A percentile compares a stretch with the other conserved stretches of the same genome.
These are phyloP conservation scores for Drosophila setosimentum DNA, from an alignment of 2,888 invertebrate genomes.

Conservation along the genomic window DNA sequence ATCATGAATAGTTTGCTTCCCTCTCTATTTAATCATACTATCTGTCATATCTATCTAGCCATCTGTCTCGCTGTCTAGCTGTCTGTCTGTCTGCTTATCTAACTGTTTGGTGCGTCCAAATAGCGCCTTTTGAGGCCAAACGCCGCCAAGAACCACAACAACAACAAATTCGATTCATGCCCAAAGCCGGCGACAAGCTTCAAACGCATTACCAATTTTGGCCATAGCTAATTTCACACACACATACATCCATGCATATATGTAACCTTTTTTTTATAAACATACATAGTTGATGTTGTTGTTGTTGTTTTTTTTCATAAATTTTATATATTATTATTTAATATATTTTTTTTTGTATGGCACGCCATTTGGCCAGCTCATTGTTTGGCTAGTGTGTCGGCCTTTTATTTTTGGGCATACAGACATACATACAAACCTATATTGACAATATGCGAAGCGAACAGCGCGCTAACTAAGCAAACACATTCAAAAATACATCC, in stretches of 20 bases:
- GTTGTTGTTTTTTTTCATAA: constrained; percentile 7
- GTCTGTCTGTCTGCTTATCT: constrained; percentile 26
- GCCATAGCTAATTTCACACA: constrained; percentile 72
- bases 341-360: constrained; percentile 1
- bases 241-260: neutral
- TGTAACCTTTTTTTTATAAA: constrained; percentile 4
- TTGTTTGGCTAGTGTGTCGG: constrained; percentile 31
- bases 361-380: constrained; percentile 29
- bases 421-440: constrained; percentile 1
- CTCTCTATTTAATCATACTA: neutral
- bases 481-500: constrained; percentile 6
- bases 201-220: constrained; percentile 73
- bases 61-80: too few species aligned
- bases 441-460: constrained; percentile 37
- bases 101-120: constrained; percentile 37
- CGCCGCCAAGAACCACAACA: constrained; percentile 23
- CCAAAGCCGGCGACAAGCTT: constrained; percentile 71
- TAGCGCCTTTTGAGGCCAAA: constrained; percentile 62
- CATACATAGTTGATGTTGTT: neutral
- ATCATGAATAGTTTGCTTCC: neutral
- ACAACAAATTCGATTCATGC: constrained; percentile 72
- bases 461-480: constrained; percentile 12
- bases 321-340: constrained; percentile 10
- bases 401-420: constrained; percentile 30
- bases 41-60: constrained; percentile 5